Base-by-base conservation (phyloP, 2,113 vertebrate genomes). In the Triplophysa dalaica region DNA sequence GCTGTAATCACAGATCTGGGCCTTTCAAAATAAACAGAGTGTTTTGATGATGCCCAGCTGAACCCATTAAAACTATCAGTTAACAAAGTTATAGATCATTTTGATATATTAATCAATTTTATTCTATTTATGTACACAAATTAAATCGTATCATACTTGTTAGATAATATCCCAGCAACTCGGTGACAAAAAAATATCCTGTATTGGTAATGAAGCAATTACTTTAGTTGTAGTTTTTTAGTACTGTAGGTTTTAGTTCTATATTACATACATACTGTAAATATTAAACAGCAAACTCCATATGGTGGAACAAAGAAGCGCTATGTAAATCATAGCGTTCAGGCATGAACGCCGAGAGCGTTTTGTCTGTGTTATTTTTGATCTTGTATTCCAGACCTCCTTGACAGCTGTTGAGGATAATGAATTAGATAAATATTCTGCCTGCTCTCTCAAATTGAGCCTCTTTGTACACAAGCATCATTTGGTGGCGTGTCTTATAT, bases 401-500 rank as follows among this genome's bases (percentile, higher is more conserved):
- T 41, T 63, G 72, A 75, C 72, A 75, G 58, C 43, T 75, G 62
- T 76, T 76, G 43, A 52, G 26, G 61, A 52, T 76, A 76, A 76
- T 64, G 22, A 65, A 64, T 50, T 21, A 38, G 61, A 45, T 29
- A 75, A 76, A 65, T 54, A 65, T 76, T 33, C 45, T 65, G 61
- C 45, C 74, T 52, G 22, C 74, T 76, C 61, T 62, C 24, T 76
- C 24, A 76, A 76, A 50, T 64, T 64, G 43, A 76, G 45, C 24
- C 61, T 76, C 61, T 76, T 76, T 76, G 74, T 76, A 65, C 62
- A 64, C 45, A 76, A 76, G 45, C 62, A 54, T 65, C 62, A 52
- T 76, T 33, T 65, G 19, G 4, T 65, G 61, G 62, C 17, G 1
- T 54, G 12, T n/a, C 61, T 33, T 11, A 65, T 65, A 33, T 76